Base-by-base conservation (phyloP, 1,140 invertebrate species). In the Galendromus occidentalis region DNA sequence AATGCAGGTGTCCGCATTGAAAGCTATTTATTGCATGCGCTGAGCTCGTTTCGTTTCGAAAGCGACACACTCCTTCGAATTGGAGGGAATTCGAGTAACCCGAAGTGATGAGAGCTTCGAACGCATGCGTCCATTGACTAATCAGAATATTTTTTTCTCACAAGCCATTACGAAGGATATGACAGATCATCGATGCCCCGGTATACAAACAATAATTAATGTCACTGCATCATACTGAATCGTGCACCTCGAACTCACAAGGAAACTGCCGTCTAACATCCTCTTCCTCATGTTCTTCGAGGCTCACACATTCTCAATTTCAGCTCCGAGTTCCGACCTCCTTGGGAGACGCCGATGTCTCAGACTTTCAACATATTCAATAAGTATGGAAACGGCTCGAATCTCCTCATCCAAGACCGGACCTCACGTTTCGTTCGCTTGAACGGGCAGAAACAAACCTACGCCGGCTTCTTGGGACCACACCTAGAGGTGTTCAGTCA, bases 321-420 rank as follows among this genome's bases (percentile, higher is more conserved):
- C 66, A 71, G 68, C 66, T 70, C 30, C 17, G 59, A 66, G 29
- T 20, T 28, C 51, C 12, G 51, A 25, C 51, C 51, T 59, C 51
- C 51, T 44, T 69, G 42, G 55, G 22, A 59, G 20, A 33, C 59
- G 18, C 18, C 42, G 1, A 42, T 44, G 45, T 20, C 33, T 7
- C 22, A 64, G 20, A 30, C 41, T 66, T 87, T 88, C 71, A 76
- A 81, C 59, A 73, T 87, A 25, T 86, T 86, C 71, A 80, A 81
- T 4, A 77, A 79, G 71, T 87, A 86, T 72, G 83, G 83, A 18
- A 75, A 76, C 44, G 76, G 79, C 55, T 79, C 80, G 47, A 72
- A 76, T 72, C 65, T 75, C 12, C 66, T 76, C 7, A 71, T 76
- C 64, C 69, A 69, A 41, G 74, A 74, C 66, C 66, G 68, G 47